Conservation (phyloP, 2,797 vertebrate genomes). For the Crax fasciolata region DNA sequence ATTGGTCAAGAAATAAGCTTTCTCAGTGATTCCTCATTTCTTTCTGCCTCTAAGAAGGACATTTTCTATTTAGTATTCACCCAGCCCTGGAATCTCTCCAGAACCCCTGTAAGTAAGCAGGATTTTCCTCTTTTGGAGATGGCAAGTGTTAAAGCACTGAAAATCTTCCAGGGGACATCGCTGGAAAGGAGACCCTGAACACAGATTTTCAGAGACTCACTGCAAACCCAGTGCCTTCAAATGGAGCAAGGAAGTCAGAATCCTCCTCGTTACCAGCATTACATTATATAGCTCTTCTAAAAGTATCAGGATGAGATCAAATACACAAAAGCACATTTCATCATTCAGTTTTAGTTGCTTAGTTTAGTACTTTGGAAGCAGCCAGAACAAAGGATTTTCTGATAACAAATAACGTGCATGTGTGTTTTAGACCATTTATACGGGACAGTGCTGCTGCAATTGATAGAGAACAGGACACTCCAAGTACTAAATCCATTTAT, state of each 20-base stretch:
- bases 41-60: conserved; percentile 43
- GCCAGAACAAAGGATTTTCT: neutral
- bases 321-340: conserved; percentile 40
- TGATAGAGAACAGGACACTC: neutral
- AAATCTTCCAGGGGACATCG: conserved; percentile 28
- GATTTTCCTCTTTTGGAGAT: conserved; percentile 27
- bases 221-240: neutral
- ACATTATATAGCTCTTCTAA: conserved; percentile 22
- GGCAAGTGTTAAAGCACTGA: conserved; percentile 60
- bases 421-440: neutral
- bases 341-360: conserved; percentile 37
- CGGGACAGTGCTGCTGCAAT: neutral
- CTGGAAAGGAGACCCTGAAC: neutral
- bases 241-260: neutral
- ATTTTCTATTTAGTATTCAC: conserved; percentile 38
- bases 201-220: conserved; percentile 19
- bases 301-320: conserved; percentile 51
- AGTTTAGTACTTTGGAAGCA: neutral
- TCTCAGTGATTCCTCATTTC: conserved; percentile 16
- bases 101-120: neutral
- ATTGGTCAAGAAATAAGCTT: neutral
- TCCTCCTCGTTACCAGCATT: neutral
- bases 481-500: neutral
- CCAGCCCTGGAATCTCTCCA: neutral
- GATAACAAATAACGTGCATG: neutral